These are phyloP conservation scores for Lycopodina hypogea DNA, from an alignment of 37 sponge, comb jelly and placozoan species.

Conservation along the genomic window DNA sequence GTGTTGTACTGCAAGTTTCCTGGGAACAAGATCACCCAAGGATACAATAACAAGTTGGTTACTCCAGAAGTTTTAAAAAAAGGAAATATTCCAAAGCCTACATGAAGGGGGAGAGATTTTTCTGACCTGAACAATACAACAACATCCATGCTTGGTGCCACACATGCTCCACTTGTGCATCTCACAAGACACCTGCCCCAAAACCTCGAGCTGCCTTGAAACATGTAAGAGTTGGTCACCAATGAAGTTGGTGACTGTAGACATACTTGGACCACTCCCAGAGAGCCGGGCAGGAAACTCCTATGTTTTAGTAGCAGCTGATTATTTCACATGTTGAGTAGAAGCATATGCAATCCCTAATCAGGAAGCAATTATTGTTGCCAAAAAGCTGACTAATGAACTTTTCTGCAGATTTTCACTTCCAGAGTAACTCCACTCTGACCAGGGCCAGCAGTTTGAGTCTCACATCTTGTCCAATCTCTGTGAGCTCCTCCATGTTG, in stretches of 20 bases:
- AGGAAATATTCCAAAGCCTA: neutral
- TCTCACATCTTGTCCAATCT: slow-evolving; percentile 24
- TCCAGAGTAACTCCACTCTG: too few relatives aligned
- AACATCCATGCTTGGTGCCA: neutral
- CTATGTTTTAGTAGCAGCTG: too few relatives aligned
- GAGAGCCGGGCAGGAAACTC: slow-evolving; percentile 31
- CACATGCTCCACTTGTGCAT: neutral
- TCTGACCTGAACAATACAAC: neutral
- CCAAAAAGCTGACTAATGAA: too few relatives aligned
- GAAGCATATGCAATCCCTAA: slow-evolving; percentile 62
- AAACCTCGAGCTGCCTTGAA: too few relatives aligned
- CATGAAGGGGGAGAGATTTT: slow-evolving; percentile 8
- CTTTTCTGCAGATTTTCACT: slow-evolving; percentile 53
- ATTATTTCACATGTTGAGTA: slow-evolving; percentile 49
- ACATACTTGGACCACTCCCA: slow-evolving; percentile 56
- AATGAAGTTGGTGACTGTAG: slow-evolving; percentile 38
- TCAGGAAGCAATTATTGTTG: slow-evolving; percentile 54
- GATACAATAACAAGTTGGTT: neutral
- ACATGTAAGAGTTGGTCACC: too few relatives aligned
- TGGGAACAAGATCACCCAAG: neutral
- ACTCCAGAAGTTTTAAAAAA: neutral
- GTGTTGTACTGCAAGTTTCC: neutral
- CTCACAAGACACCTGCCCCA: too few relatives aligned
- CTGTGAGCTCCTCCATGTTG: slow-evolving; percentile 22
- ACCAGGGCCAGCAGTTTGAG: slow-evolving; percentile 56